A percentile compares a stretch with the other conserved stretches of the same genome.
These are phyloP conservation scores for Scatophagus argus DNA, from an alignment of 2,113 vertebrate species.

Conservation along the genomic window DNA sequence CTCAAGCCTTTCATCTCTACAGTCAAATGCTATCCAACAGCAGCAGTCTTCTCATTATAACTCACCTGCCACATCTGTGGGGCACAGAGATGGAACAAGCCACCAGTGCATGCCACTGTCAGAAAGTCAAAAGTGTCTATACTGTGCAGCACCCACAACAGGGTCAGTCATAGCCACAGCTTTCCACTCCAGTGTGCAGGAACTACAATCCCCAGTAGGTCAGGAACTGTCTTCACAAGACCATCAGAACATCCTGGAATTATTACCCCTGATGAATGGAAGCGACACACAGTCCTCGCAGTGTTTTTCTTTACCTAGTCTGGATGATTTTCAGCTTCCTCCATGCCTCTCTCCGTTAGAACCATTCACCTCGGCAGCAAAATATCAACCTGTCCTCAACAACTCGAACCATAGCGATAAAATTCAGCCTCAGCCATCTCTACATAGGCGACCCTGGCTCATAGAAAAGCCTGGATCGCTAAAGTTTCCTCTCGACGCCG, in stretches of 20 bases:
- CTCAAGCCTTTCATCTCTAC: not conserved
- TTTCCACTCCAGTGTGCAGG: not conserved
- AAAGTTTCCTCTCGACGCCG: conserved; percentile 46
- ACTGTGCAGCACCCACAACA: not conserved
- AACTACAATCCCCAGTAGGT: conserved; percentile 10
- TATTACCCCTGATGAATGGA: not conserved
- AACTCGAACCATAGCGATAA: not conserved
- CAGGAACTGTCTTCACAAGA: not conserved
- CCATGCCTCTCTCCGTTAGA: conserved; percentile 75
- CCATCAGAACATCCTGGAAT: not conserved
- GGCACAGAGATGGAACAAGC: not conserved
- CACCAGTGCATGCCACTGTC: not conserved
- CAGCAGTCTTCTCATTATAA: not conserved
- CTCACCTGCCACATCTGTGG: not conserved
- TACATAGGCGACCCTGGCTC: conserved; percentile 44
- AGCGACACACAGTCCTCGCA: not conserved
- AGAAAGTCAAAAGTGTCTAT: not conserved
- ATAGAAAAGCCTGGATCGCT: conserved; percentile 23
- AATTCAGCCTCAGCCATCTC: not conserved
- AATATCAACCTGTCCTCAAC: not conserved
- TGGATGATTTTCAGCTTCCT: conserved; percentile 67
- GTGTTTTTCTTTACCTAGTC: conserved; percentile 1
- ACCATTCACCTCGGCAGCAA: not conserved
- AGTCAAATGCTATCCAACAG: not conserved
- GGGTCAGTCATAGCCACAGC: not conserved